Evolutionary conservation across 2,888 invertebrate genomes (phyloP).

Genomic region (Dusona sp.): DNA sequence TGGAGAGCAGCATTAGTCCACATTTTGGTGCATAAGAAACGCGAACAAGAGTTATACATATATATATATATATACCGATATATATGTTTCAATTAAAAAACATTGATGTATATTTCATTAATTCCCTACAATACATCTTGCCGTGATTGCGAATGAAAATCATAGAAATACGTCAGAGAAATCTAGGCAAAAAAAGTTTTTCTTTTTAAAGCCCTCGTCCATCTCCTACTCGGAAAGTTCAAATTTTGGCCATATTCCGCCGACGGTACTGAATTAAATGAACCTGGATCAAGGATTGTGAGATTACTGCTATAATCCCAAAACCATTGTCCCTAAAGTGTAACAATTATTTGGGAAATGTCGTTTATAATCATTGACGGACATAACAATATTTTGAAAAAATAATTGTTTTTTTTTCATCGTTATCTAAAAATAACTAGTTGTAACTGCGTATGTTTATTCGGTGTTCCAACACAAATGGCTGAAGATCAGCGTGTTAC

Average conservation of each 20-base stretch:
- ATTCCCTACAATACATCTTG: slow-evolving; percentile 77
- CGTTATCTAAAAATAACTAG: neutral
- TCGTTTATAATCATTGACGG: neutral
- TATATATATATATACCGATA: slow-evolving; percentile 24
- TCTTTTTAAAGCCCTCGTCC: neutral
- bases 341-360: neutral
- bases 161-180: slow-evolving; percentile 26
- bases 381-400: neutral
- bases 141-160: slow-evolving; percentile 57
- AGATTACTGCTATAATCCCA: neutral
- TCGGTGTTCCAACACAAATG: neutral
- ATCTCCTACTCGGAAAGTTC: neutral
- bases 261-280: neutral
- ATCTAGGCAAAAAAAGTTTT: neutral
- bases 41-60: slow-evolving; percentile 37
- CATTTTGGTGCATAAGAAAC: slow-evolving; percentile 72
- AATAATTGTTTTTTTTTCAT: neutral
- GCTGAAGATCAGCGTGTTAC: neutral
- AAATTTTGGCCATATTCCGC: neutral
- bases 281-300: neutral
- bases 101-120: slow-evolving; percentile 79
- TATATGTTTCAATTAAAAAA: slow-evolving; percentile 52
- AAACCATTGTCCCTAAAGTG: neutral
- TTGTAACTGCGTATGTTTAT: slow-evolving; percentile 19
- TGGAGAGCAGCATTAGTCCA: slow-evolving; percentile 87